A percentile compares a stretch with the other conserved stretches of the same genome.
These are phyloP conservation scores for Sisor rabdophorus DNA, from an alignment of 2,113 vertebrate genomes.

Conservation along the genomic window DNA sequence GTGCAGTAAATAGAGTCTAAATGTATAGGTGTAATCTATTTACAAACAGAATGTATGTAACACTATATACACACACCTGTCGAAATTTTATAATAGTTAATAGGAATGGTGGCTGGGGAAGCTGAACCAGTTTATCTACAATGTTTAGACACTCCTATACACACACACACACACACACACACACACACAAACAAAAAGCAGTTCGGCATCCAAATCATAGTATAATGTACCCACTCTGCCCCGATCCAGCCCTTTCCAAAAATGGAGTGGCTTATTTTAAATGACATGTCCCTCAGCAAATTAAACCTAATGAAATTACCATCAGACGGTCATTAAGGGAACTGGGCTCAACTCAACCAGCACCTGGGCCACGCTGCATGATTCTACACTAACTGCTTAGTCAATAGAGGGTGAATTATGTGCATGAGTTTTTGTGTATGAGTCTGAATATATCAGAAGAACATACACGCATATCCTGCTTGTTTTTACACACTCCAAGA, in stretches of 20 bases:
- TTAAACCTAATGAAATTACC: conserved; percentile 76
- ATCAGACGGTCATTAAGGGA: conserved; percentile 68
- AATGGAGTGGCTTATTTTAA: conserved; percentile 64
- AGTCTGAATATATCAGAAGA: background rate
- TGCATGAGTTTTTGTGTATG: conserved; percentile 1
- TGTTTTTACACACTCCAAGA: conserved; percentile 15
- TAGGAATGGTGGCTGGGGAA: background rate
- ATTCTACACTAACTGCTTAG: conserved; percentile 35
- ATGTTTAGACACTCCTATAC: conserved; percentile 1
- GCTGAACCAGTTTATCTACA: conserved; percentile 24
- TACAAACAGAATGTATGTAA: conserved; percentile 19
- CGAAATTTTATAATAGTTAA: conserved; percentile 3
- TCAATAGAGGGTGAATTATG: background rate
- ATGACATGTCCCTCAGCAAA: conserved; percentile 73
- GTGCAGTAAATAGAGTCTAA: conserved; percentile 20
- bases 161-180: conserved; percentile 37
- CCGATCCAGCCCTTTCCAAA: conserved; percentile 61
- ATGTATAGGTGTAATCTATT: conserved; percentile 24
- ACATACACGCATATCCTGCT: background rate
- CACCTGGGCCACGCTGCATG: conserved; percentile 60
- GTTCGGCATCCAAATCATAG: conserved; percentile 57
- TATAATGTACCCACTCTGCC: conserved; percentile 29
- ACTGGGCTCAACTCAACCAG: conserved; percentile 42
- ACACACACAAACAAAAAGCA: conserved; percentile 31
- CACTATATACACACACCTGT: conserved; percentile 10